Evolutionary conservation across 1,140 invertebrate species (phyloP).

Genomic region (Drosophila eugracilis): DNA sequence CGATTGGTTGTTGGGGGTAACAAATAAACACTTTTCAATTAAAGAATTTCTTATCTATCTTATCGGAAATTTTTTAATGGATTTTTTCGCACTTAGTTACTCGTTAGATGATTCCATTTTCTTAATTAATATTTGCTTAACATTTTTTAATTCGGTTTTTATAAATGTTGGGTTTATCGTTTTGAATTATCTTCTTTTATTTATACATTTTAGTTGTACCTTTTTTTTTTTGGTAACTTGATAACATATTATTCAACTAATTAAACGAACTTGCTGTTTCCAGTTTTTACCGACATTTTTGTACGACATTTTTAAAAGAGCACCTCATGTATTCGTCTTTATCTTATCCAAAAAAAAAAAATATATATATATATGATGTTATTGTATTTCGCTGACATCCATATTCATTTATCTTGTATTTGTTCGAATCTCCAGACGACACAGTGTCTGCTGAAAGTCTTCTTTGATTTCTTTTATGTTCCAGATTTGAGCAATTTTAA

Average conservation of each 20-base stretch:
- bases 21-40: slow-evolving; percentile 22
- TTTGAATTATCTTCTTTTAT: background rate
- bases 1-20: slow-evolving; percentile 2
- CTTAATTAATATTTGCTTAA: background rate
- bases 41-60: slow-evolving; percentile 15
- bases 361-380: slow-evolving; percentile 42
- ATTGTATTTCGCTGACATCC: slow-evolving; percentile 27
- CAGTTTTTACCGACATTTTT: slow-evolving; percentile 16
- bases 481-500: background rate
- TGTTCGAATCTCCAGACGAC: slow-evolving; percentile 4
- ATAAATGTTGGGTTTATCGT: background rate
- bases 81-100: background rate
- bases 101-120: background rate
- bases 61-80: slow-evolving; percentile 8
- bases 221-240: background rate
- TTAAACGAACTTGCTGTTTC: slow-evolving; percentile 8
- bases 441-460: slow-evolving; percentile 1
- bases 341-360: slow-evolving; percentile 43
- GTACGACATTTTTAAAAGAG: background rate
- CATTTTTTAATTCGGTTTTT: background rate
- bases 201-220: slow-evolving; percentile 6
- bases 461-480: background rate
- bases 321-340: slow-evolving; percentile 19
- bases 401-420: slow-evolving; percentile 37
- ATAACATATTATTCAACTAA: slow-evolving; percentile 4